Evolutionary conservation across 2,888 invertebrate species (phyloP), one percentile per base, ranked within the genome.

Genomic region (Atethmia centrago): DNA sequence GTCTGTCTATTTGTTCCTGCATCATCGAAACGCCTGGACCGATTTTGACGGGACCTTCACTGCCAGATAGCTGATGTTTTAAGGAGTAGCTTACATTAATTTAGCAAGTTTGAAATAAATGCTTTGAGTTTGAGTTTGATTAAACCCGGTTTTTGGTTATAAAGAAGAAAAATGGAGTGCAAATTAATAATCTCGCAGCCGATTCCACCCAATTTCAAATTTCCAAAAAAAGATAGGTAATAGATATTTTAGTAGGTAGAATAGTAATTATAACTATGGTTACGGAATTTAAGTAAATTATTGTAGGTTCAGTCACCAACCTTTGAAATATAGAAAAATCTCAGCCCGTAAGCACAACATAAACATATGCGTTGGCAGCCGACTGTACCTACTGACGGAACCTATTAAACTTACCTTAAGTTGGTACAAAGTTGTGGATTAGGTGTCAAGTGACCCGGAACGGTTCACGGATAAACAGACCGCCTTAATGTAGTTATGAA

Each of bases 401-500:
- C 25, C 49, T 14, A 74, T 74, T 77, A 49, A 77, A 77, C 69
- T 74, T 68, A 51, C 56, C 42, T 25, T 51, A 45, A 67, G 42
- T 42, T 42, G 9, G 12, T n/a, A 56, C 56, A 42, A 68, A 74
- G 55, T 74, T 74, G 31, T 36, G 49, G 49, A 74, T 67, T 67
- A 67, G 5, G 25, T 67, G 74, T 49, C 77, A 74, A 68, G 74
- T 68, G 68, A 68, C 49, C 74, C 31, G 42, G 69, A 68, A 77
- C 69, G 58, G 47, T 25, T 25, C 21, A 14, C 56, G 14, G 28
- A 42, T 68, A 77, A 68, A 68, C 56, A 77, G 42, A 14, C 47
- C 14, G 49, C 19, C 68, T 45, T 51, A 25, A 68, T n/a, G 28
- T 16, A 77, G 16, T 68, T 77, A 56, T n/a, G 42, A 49, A 74